Evolutionary conservation across 2,888 invertebrate genomes (phyloP), one percentile per base, ranked within the genome.

Genomic region (Acronicta alni): DNA sequence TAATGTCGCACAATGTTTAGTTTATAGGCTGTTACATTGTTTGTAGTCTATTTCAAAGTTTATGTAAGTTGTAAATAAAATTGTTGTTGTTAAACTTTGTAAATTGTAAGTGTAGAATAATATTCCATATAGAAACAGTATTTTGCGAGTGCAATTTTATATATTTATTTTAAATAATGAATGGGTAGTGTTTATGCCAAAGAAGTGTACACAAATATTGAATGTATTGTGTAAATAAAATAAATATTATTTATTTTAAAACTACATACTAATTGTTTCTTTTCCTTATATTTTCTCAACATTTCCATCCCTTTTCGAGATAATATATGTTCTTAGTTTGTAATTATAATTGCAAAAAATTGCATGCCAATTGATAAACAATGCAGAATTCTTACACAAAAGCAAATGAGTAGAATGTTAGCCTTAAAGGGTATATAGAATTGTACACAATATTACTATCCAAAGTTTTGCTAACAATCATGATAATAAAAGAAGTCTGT

Each of bases 111-210:
- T 54, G 69, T 79, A 84, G 72, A 72, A 72, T 71, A 60, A 72
- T 70, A 70, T 70, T 64, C 67, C 77, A 68, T 73, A 75, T 77
- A 79, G 64, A 79, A 81, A 75, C 90, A 91, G 90, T 91, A 91
- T 92, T 91, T 89, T 89, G 84, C 81, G 85, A 89, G 92, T 92
- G 92, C 92, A 92, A 92, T 93, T 84, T 84, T 79, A 79, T 70
- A 83, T 80, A 70, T 72, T 77, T 77, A 80, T 67, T 71, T 79
- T 78, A 79, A 67, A 48, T 74, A 76, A 77, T 75, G 81, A 84
- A 88, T 88, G 89, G 84, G 89, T 92, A 91, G 91, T 84, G 87
- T 83, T 85, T 85, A 92, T 90, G 86, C 93, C 92, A 93, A 93
- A 92, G 93, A 92, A 84, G 82, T 91, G 89, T 90, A 89, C 89